A percentile compares a stretch with the other conserved stretches of the same genome.
Evolutionary conservation across 2,113 vertebrate species (phyloP).

Genomic region (Salvelinus namaycush): DNA sequence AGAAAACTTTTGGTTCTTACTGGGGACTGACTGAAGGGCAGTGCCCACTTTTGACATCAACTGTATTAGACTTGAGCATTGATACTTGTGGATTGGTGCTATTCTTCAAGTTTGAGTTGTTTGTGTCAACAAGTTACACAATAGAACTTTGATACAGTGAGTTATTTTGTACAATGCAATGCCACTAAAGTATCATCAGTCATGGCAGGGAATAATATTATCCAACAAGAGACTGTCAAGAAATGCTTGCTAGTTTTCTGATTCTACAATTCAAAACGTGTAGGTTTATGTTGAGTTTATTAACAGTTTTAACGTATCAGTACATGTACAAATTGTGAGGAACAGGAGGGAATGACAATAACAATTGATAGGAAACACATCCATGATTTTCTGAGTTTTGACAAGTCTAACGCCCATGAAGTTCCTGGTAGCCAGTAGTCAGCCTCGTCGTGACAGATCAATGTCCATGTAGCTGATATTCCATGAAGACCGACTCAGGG

Average conservation of each 20-base stretch:
- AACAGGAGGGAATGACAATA: constrained; percentile 28
- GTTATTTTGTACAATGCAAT: too few species aligned
- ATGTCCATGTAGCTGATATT: constrained; percentile 37
- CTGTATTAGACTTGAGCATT: too few species aligned
- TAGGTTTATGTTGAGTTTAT: constrained; percentile 31
- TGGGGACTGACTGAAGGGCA: too few species aligned
- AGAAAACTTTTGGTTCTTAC: too few species aligned
- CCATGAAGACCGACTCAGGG: neutral
- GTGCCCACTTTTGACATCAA: too few species aligned
- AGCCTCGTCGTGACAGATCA: constrained; percentile 24
- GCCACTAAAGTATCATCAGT: too few species aligned
- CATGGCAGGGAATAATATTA: too few species aligned
- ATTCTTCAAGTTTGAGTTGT: too few species aligned
- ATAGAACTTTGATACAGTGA: too few species aligned
- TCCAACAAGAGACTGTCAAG: neutral
- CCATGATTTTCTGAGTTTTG: constrained; percentile 29
- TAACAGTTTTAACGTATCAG: constrained; percentile 61
- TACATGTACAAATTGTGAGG: constrained; percentile 58
- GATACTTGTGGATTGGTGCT: too few species aligned
- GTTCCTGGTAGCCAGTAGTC: constrained; percentile 22
- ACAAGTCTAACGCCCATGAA: constrained; percentile 17
- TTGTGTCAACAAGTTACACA: too few species aligned
- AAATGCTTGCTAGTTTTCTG: neutral
- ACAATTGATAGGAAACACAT: constrained; percentile 24
- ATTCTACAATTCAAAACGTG: neutral